Evolutionary conservation across 2,888 invertebrate species (phyloP), one percentile per base, ranked within the genome.

Genomic region (Ornithoptera priamus): DNA sequence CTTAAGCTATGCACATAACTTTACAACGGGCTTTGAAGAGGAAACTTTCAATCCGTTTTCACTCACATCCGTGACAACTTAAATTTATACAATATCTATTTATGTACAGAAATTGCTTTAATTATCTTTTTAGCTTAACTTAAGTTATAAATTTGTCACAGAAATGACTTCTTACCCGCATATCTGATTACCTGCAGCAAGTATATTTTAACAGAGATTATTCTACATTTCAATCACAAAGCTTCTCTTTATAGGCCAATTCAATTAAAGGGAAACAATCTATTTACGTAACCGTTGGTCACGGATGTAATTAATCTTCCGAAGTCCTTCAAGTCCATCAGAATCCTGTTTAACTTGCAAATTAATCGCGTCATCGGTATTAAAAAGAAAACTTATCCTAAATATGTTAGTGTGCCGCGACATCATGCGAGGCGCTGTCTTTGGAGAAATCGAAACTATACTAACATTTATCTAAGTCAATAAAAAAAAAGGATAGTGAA

Each of bases 261-360:
- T 59, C 30, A 59, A 57, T 57, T 57, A 57, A n/a, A 57, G 57
- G 10, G 6, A 20, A 57, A 8, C 57, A 20, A 57, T 6, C 20
- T 57, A 2, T n/a, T 57, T 10, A n/a, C 22, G 12, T n/a, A 18
- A n/a, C n/a, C 57, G 57, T 18, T 57, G 20, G 57, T 20, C 57
- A 57, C 50, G 5, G 18, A 10, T 57, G 57, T 57, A 57, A 57
- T 57, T 59, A 59, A 59, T 59, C 30, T 30, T 4, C 15, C 20
- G 30, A 59, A 59, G 59, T 30, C 59, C 24, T 59, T 59, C 30
- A 59, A 59, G 59, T 59, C 59, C 30, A 20, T n/a, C 20, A n/a
- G 57, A 20, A 20, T 57, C 20, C 57, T 18, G 18, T 57, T 57
- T 57, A 20, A 22, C 20, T 57, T 57, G 4, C 20, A 20, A 57